A percentile compares a stretch with the other conserved stretches of the same genome.
phyloP scores from a whole-genome alignment of 2,888 invertebrate genomes.

The Diplolepis rosae region DNA sequence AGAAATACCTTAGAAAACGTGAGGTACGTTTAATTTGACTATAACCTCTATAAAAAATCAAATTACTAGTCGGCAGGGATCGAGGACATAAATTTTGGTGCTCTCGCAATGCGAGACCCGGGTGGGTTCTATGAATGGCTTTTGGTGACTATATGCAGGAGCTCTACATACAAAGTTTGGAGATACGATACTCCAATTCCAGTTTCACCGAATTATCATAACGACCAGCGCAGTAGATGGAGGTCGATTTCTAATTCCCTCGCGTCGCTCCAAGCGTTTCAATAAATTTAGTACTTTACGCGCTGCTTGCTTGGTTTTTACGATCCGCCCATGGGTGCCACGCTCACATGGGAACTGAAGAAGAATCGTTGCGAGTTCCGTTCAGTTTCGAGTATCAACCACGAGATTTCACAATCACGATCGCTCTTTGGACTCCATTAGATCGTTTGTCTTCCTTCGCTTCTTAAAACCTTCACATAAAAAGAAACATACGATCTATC shows the following conservation, averaged over 20 bases:
- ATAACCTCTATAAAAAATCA: constrained; percentile 26
- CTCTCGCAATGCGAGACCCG: constrained; percentile 22
- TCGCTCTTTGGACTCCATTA: constrained; percentile 23
- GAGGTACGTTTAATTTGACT: constrained; percentile 15
- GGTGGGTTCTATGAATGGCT: constrained; percentile 10
- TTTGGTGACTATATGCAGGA: constrained; percentile 16
- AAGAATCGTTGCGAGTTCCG: constrained; percentile 13
- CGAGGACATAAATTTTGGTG: constrained; percentile 24
- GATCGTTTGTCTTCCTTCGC: constrained; percentile 26
- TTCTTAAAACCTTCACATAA: constrained; percentile 19
- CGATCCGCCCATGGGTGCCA: constrained; percentile 30
- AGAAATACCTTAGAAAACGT: constrained; percentile 7
- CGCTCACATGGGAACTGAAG: constrained; percentile 26
- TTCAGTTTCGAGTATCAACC: constrained; percentile 12
- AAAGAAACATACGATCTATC: constrained; percentile 17
- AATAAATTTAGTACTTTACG: constrained; percentile 30
- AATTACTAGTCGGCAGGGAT: constrained; percentile 27
- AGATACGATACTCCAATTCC: constrained; percentile 29
- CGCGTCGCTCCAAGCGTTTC: constrained; percentile 31
- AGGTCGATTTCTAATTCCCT: constrained; percentile 31
- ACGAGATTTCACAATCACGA: constrained; percentile 27
- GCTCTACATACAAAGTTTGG: constrained; percentile 29
- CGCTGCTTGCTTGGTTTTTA: constrained; percentile 22
- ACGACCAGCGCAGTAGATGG: constrained; percentile 28
- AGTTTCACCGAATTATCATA: constrained; percentile 30